Evolutionary conservation across 2,888 invertebrate genomes (phyloP).

Genomic region (Protodeltote pygarga): DNA sequence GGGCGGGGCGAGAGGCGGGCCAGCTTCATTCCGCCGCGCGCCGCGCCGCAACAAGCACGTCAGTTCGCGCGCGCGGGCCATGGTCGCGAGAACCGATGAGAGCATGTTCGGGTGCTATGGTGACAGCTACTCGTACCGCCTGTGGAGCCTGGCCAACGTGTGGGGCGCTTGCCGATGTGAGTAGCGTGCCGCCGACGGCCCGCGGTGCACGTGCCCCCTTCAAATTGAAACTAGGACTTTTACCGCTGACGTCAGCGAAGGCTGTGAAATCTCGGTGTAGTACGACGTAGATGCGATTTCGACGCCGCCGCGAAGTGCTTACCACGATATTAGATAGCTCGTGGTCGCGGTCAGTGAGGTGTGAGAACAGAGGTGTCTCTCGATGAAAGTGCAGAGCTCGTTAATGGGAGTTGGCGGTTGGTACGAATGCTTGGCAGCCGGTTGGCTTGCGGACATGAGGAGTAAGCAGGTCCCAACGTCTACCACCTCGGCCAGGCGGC

Average conservation of each 20-base stretch:
- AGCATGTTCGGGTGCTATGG: slow-evolving; percentile 91
- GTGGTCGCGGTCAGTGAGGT: slow-evolving; percentile 64
- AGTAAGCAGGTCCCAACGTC: slow-evolving; percentile 85
- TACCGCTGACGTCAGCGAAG: slow-evolving; percentile 72
- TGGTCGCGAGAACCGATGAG: slow-evolving; percentile 93
- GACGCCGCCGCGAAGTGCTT: slow-evolving; percentile 63
- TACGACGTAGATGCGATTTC: slow-evolving; percentile 65
- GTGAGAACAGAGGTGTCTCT: slow-evolving; percentile 74
- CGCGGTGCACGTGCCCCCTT: slow-evolving; percentile 49
- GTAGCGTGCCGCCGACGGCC: slow-evolving; percentile 76
- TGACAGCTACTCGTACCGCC: slow-evolving; percentile 92
- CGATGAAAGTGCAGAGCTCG: slow-evolving; percentile 84
- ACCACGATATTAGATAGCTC: slow-evolving; percentile 51
- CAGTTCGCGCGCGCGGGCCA: slow-evolving; percentile 88
- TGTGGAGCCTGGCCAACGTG: slow-evolving; percentile 92
- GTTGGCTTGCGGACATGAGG: slow-evolving; percentile 85
- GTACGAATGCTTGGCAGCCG: slow-evolving; percentile 83
- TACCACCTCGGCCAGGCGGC: slow-evolving; percentile 85
- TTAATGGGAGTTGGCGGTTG: slow-evolving; percentile 85
- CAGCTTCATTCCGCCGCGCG: slow-evolving; percentile 83
- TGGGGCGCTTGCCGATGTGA: slow-evolving; percentile 92
- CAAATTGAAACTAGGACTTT: slow-evolving; percentile 57
- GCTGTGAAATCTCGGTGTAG: slow-evolving; percentile 70
- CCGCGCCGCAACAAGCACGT: slow-evolving; percentile 77
- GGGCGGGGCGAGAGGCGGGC: slow-evolving; percentile 70